phyloP scores from a whole-genome alignment of 2,888 invertebrate species.

The Ariolimax columbianus region DNA sequence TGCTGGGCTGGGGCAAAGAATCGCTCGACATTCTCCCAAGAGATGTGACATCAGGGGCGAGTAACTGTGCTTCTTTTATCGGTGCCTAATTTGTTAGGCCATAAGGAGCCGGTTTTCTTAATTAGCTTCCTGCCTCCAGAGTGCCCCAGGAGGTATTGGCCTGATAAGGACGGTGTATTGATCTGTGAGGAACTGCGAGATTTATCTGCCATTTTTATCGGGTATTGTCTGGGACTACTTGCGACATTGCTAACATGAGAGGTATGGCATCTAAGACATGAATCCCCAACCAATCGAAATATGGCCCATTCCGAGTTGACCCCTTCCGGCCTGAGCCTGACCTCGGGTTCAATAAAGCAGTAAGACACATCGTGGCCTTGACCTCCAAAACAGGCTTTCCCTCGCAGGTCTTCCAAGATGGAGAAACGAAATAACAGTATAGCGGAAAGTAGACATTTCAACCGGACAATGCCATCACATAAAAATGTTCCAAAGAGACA shows the following conservation, averaged over 20 bases:
- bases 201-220: constrained; percentile 57
- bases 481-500: no score
- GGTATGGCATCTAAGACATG: constrained; percentile 22
- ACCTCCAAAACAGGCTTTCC: neutral
- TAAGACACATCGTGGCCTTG: neutral
- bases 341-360: neutral
- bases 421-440: neutral
- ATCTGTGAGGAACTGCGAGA: constrained; percentile 44
- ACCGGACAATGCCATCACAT: no score
- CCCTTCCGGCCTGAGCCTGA: constrained; percentile 5
- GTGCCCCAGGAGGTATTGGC: constrained; percentile 49
- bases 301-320: constrained; percentile 33
- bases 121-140: constrained; percentile 48
- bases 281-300: constrained; percentile 41
- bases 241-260: constrained; percentile 43
- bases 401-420: neutral
- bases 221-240: constrained; percentile 47
- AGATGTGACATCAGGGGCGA: constrained; percentile 25
- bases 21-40: neutral
- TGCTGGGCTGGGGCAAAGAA: constrained; percentile 11
- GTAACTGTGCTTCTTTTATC: constrained; percentile 50
- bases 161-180: constrained; percentile 52
- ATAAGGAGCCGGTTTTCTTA: constrained; percentile 52
- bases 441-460: no score
- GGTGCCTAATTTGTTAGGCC: constrained; percentile 57